A percentile compares a stretch with the other conserved stretches of the same genome.
Conservation (phyloP, 2,888 invertebrate species). For the Cheilosia pagana region DNA sequence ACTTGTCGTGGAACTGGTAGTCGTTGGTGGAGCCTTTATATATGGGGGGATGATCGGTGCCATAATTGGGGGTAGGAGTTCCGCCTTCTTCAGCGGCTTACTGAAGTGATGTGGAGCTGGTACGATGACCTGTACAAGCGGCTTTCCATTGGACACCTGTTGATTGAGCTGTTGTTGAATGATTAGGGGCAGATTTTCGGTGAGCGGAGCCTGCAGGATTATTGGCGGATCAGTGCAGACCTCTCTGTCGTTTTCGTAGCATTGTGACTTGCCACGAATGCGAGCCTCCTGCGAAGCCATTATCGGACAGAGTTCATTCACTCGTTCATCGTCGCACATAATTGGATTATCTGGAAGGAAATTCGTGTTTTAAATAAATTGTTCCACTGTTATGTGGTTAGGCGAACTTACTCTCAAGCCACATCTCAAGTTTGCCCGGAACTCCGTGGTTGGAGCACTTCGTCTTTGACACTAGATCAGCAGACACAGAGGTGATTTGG, state of each 20-base stretch:
- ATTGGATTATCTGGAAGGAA: slow-evolving; percentile 89
- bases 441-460: slow-evolving; percentile 92
- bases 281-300: slow-evolving; percentile 90
- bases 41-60: slow-evolving; percentile 78
- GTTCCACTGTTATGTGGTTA: neutral
- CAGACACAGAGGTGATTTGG: slow-evolving; percentile 88
- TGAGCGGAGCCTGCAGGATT: slow-evolving; percentile 77
- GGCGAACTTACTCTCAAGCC: slow-evolving; percentile 88
- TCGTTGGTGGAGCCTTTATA: slow-evolving; percentile 77
- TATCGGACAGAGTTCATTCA: slow-evolving; percentile 88
- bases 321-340: slow-evolving; percentile 88
- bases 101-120: slow-evolving; percentile 79
- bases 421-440: slow-evolving; percentile 87
- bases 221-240: slow-evolving; percentile 81
- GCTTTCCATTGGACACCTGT: slow-evolving; percentile 77
- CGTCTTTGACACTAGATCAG: slow-evolving; percentile 91
- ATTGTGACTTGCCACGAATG: slow-evolving; percentile 88
- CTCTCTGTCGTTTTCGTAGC: slow-evolving; percentile 83
- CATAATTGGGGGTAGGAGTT: slow-evolving; percentile 80
- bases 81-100: slow-evolving; percentile 77
- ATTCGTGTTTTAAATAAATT: slow-evolving; percentile 3
- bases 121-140: slow-evolving; percentile 80
- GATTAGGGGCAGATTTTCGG: slow-evolving; percentile 78
- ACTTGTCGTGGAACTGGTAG: slow-evolving; percentile 59
- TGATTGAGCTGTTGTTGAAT: slow-evolving; percentile 77